Conservation (phyloP, 2,888 invertebrate species). For the Agapetus fuscipes region DNA sequence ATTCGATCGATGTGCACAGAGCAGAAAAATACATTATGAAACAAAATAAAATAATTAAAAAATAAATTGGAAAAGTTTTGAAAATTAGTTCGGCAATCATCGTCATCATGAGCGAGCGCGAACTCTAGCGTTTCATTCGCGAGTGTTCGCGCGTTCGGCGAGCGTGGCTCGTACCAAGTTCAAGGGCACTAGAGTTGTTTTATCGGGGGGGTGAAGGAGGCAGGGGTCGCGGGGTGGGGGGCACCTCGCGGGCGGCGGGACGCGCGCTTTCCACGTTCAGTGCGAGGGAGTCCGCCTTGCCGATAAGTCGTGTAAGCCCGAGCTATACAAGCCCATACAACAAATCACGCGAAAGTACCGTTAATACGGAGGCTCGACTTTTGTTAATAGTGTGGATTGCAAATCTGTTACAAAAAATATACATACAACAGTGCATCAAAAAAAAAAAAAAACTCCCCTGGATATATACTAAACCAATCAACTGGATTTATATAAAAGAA, state of each 20-base stretch:
- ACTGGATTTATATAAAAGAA: no score
- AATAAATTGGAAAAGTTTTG: no score
- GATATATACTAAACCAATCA: no score
- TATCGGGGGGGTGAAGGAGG: constrained; percentile 1
- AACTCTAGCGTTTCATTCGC: no score
- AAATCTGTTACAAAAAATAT: constrained; percentile 25
- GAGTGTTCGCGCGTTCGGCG: no score
- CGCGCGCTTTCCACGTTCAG: constrained; percentile 44
- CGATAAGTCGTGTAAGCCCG: constrained; percentile 46
- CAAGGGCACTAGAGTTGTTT: constrained; percentile 28
- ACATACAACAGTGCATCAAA: no score
- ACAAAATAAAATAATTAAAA: no score
- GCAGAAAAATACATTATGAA: no score
- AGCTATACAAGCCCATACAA: constrained; percentile 5
- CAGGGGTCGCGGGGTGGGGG: constrained; percentile 25
- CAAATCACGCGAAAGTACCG: constrained; percentile 14
- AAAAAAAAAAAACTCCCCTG: no score
- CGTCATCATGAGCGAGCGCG: no score
- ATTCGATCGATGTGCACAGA: no score
- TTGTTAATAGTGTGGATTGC: constrained; percentile 12
- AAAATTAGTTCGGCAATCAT: no score
- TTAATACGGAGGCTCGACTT: constrained; percentile 12
- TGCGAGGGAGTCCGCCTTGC: constrained; percentile 50
- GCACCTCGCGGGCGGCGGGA: constrained; percentile 32
- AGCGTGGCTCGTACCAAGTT: constrained; percentile 30